Conservation (phyloP, 2,888 invertebrate genomes). For the Argyresthia goedartella region DNA sequence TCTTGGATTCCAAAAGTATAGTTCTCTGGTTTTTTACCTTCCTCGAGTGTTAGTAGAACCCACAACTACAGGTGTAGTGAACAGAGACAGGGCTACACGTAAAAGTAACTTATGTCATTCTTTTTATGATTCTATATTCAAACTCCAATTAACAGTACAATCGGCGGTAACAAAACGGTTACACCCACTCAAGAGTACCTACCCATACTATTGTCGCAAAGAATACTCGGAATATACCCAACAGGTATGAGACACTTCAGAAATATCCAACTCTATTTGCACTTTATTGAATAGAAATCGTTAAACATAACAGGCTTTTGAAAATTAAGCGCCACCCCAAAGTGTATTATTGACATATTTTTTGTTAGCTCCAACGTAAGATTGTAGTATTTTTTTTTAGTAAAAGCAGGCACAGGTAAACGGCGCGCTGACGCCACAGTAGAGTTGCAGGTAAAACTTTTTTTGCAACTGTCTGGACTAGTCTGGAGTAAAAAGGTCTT, state of each 20-base stretch:
- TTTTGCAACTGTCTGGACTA: constrained; percentile 15
- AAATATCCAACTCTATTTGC: constrained; percentile 32
- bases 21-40: no score
- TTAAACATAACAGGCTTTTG: constrained; percentile 23
- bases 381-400: constrained; percentile 45
- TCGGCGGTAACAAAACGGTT: constrained; percentile 6
- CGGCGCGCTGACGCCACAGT: constrained; percentile 14
- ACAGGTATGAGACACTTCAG: constrained; percentile 34
- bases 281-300: constrained; percentile 24
- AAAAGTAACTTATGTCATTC: no score
- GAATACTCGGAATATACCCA: constrained; percentile 17
- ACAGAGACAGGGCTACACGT: no score
- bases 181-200: constrained; percentile 10
- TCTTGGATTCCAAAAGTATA: no score
- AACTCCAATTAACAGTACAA: constrained; percentile 2
- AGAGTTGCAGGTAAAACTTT: constrained; percentile 42
- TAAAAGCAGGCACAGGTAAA: constrained; percentile 25
- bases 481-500: constrained; percentile 30
- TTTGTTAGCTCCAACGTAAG: constrained; percentile 38
- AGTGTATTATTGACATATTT: constrained; percentile 29
- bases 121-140: neutral
- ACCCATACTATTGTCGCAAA: constrained; percentile 9
- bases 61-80: no score
- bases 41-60: no score
- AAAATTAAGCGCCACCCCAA: constrained; percentile 54